Conservation (phyloP, 2,113 vertebrate genomes). For the Myanophis thanlyinensis region DNA sequence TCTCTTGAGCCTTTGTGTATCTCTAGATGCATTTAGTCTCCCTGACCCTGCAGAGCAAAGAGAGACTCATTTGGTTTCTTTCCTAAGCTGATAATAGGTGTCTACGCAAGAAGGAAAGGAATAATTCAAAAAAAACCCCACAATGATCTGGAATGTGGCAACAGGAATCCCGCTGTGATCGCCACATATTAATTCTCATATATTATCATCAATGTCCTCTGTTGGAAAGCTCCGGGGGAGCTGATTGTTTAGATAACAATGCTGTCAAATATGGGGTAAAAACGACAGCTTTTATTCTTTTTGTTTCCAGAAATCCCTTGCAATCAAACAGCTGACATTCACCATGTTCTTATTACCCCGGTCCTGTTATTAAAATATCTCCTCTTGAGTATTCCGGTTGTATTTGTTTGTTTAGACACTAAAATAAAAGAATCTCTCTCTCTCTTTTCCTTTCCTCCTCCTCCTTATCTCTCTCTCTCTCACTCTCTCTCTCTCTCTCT, state of each 20-base stretch:
- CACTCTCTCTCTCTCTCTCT: background rate
- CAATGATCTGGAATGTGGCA: background rate
- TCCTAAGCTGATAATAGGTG: background rate
- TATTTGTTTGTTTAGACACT: conserved; percentile 54
- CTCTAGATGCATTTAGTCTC: background rate
- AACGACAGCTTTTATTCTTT: conserved; percentile 35
- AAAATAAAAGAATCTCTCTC: conserved; percentile 17
- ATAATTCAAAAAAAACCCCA: background rate
- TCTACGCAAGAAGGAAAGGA: background rate
- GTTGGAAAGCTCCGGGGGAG: background rate
- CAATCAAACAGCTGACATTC: conserved; percentile 39
- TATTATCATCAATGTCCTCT: background rate
- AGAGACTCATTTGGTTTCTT: background rate
- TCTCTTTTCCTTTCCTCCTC: background rate
- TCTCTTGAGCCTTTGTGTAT: background rate
- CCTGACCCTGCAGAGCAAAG: too few relatives aligned
- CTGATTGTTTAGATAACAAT: background rate
- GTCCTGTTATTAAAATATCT: conserved; percentile 33
- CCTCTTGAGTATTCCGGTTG: conserved; percentile 10
- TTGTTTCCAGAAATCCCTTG: conserved; percentile 31
- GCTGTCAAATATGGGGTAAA: conserved; percentile 3
- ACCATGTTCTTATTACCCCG: conserved; percentile 37
- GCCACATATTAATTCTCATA: background rate
- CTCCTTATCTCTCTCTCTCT: background rate
- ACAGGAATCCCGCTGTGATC: background rate